These are phyloP conservation scores for Tiaroga cobitis DNA, from an alignment of 2,797 vertebrate genomes.

Conservation along the genomic window DNA sequence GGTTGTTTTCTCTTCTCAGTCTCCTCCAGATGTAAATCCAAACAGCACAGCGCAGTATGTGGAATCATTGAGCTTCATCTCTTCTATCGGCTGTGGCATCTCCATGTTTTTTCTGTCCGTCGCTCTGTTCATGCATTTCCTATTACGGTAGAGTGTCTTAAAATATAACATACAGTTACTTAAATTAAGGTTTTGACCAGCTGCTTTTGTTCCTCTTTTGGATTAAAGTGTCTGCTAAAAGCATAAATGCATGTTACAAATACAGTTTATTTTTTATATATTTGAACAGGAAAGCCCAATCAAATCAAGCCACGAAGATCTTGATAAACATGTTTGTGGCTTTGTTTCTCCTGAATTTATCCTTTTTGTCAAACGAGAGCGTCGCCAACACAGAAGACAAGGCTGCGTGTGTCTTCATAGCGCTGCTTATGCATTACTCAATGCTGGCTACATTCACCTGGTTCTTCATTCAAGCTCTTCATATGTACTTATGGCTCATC, in stretches of 20 bases:
- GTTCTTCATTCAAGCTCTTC: constrained; percentile 70
- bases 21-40: not conserved
- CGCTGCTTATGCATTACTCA: constrained; percentile 66
- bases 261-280: not conserved
- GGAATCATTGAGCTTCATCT: constrained; percentile 63
- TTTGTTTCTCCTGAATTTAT: constrained; percentile 63
- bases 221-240: too few relatives aligned
- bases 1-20: not conserved
- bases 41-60: constrained; percentile 47
- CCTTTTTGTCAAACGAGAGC: constrained; percentile 66
- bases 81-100: constrained; percentile 67
- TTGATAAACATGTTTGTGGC: constrained; percentile 69
- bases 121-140: constrained; percentile 65
- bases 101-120: constrained; percentile 67
- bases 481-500: constrained; percentile 65
- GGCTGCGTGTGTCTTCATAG: constrained; percentile 49
- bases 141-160: constrained; percentile 57
- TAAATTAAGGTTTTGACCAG: too few relatives aligned
- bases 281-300: constrained; percentile 56
- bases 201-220: not conserved
- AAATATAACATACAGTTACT: not conserved
- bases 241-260: not conserved
- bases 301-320: constrained; percentile 60
- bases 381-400: constrained; percentile 47
- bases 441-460: constrained; percentile 70